A percentile compares a stretch with the other conserved stretches of the same genome.
Evolutionary conservation across 1,140 invertebrate species (phyloP).

Genomic region (Cherax destructor): DNA sequence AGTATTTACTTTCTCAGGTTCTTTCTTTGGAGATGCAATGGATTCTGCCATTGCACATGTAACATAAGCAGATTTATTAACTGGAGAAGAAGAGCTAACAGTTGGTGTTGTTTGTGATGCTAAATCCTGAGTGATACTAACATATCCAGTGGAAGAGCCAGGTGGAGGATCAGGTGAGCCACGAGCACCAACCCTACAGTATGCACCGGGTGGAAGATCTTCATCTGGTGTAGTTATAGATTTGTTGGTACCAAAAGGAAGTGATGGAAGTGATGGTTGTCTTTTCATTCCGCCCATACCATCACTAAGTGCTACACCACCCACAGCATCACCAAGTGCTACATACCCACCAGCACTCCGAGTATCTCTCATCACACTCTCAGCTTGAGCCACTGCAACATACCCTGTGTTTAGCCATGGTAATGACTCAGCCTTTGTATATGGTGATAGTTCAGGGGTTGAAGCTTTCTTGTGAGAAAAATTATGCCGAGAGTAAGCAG

Average conservation of each 20-base stretch:
- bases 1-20: conserved; percentile 20
- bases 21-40: conserved; percentile 39
- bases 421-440: conserved; percentile 52
- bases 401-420: conserved; percentile 55
- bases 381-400: conserved; percentile 58
- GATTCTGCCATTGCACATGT: conserved; percentile 63
- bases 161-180: conserved; percentile 46
- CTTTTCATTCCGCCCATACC: conserved; percentile 31
- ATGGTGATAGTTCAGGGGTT: conserved; percentile 22
- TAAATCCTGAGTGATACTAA: conserved; percentile 47
- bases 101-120: conserved; percentile 1
- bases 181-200: conserved; percentile 51
- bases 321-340: conserved; percentile 40
- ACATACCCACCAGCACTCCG: conserved; percentile 41
- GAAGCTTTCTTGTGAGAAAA: conserved; percentile 40
- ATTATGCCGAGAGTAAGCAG: conserved; percentile 56
- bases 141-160: conserved; percentile 36
- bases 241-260: conserved; percentile 18
- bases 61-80: conserved; percentile 50
- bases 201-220: conserved; percentile 50
- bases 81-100: conserved; percentile 33
- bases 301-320: conserved; percentile 32
- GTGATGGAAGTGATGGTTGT: conserved; percentile 47
- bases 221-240: conserved; percentile 48
- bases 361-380: conserved; percentile 3